phyloP scores from a whole-genome alignment of 2,797 vertebrate genomes.

The Nannoperca australis region DNA sequence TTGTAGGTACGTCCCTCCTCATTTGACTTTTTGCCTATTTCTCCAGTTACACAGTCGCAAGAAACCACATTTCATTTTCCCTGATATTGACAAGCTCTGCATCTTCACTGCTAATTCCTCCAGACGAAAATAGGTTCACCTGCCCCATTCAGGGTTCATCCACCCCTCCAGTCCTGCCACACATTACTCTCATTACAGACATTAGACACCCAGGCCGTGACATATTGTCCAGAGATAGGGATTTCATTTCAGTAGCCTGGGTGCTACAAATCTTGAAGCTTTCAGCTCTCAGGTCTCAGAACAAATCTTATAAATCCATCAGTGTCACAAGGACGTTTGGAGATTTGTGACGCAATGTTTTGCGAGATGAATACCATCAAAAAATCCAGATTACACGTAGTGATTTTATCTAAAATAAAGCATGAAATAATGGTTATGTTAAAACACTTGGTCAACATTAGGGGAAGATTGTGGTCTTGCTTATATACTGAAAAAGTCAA shows the following conservation, averaged over 20 bases:
- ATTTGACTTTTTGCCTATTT: slow-evolving; percentile 3
- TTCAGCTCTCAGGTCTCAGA: slow-evolving; percentile 8
- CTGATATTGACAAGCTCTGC: slow-evolving; percentile 40
- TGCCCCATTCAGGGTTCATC: slow-evolving; percentile 42
- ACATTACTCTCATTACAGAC: slow-evolving; percentile 58
- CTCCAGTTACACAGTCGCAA: slow-evolving; percentile 22
- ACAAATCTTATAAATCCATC: slow-evolving; percentile 7
- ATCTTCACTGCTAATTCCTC: slow-evolving; percentile 54
- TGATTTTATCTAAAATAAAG: neutral
- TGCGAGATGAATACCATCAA: neutral
- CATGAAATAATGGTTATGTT: neutral
- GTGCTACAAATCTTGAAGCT: slow-evolving; percentile 28
- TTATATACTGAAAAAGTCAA: neutral
- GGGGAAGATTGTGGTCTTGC: neutral
- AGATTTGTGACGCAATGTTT: slow-evolving; percentile 6
- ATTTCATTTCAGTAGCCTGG: slow-evolving; percentile 36
- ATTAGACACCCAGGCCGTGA: slow-evolving; percentile 51
- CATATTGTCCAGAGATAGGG: slow-evolving; percentile 31
- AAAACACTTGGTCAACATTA: neutral
- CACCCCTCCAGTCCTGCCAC: slow-evolving; percentile 18
- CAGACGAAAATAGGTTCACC: slow-evolving; percentile 52
- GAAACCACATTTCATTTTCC: slow-evolving; percentile 34
- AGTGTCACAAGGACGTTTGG: neutral
- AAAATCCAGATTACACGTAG: neutral
- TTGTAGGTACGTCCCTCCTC: neutral